These are phyloP conservation scores for Arrhamphus sclerolepis DNA, from an alignment of 2,797 vertebrate species.

Conservation along the genomic window DNA sequence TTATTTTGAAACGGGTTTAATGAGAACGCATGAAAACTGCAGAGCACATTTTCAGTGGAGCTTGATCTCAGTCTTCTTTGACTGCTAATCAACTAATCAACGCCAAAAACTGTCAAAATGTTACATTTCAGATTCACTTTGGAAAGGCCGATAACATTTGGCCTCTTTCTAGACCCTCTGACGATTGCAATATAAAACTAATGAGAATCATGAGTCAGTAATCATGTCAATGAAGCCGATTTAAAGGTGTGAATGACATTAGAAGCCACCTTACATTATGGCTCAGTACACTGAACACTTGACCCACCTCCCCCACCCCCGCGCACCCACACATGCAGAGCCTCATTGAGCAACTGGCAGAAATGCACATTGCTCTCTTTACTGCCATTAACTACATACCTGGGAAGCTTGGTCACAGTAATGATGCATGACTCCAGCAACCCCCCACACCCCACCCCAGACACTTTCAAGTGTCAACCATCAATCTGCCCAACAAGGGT, in stretches of 20 bases:
- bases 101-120: conserved; percentile 37
- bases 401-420: conserved; percentile 64
- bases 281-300: conserved; percentile 35
- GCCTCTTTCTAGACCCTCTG: conserved; percentile 22
- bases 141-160: conserved; percentile 14
- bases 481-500: conserved; percentile 58
- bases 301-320: conserved; percentile 21
- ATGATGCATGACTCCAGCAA: conserved; percentile 72
- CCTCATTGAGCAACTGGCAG: conserved; percentile 64
- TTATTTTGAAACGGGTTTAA: conserved; percentile 44
- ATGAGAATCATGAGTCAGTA: conserved; percentile 46
- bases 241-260: conserved; percentile 49
- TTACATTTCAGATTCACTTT: conserved; percentile 41
- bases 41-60: conserved; percentile 41
- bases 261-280: conserved; percentile 47
- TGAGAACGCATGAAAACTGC: conserved; percentile 42
- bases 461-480: conserved; percentile 54
- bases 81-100: conserved; percentile 49
- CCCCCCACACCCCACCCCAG: conserved; percentile 52
- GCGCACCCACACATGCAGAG: conserved; percentile 23
- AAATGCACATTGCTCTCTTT: conserved; percentile 57
- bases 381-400: conserved; percentile 67
- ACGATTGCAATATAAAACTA: conserved; percentile 47
- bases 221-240: conserved; percentile 41
- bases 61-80: conserved; percentile 50